Evolutionary conservation across 1,140 invertebrate genomes (phyloP), one percentile per base, ranked within the genome.

Genomic region (Macrostomum lignano): DNA sequence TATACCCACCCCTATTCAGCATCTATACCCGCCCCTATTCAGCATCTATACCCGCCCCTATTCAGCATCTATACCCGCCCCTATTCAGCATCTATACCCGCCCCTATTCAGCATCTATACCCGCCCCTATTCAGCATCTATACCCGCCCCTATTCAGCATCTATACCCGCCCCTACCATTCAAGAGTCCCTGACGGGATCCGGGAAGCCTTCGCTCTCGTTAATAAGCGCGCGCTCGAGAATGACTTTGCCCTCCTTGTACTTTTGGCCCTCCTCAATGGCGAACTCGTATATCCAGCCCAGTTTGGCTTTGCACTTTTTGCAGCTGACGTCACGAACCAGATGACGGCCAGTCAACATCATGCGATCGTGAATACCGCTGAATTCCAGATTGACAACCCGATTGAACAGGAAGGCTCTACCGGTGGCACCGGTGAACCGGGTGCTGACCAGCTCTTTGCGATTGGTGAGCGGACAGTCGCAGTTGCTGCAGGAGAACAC

Each of bases 291-390:
- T 14, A 58, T 47, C 32, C 57, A 60, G 10, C 57, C 57, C 5
- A 60, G 44, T 33, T 58, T 58, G 3, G 72, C 69, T 40, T 74
- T 70, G 57, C 84, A 94, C 47, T 78, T 82, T 61, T 91, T 93
- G 52, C 86, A 96, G 36, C 75, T 82, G 1, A 94, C 84, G 62
- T 96, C 86, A 30, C 84, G 66, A 4, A 71, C 86, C 77, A 93
- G 91, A 52, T 96, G 86, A 21, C 82, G 67, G 7, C 86, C 58
- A 2, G 57, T 60, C 29, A 60, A 33, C 57, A 60, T 60, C 3
- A 58, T 52, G 22, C 55, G 39, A 33, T 58, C 53, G 36, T 36
- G 6, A 11, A 36, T 7, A 11, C 31, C 34, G 7, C 17, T 29
- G 19, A 19, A 26, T 15, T 31, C n/a, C 3, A 36, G 28, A 36